Evolutionary conservation across 1,140 invertebrate genomes (phyloP), one percentile per base, ranked within the genome.

Genomic region (Aphaenogaster ashmeadi): DNA sequence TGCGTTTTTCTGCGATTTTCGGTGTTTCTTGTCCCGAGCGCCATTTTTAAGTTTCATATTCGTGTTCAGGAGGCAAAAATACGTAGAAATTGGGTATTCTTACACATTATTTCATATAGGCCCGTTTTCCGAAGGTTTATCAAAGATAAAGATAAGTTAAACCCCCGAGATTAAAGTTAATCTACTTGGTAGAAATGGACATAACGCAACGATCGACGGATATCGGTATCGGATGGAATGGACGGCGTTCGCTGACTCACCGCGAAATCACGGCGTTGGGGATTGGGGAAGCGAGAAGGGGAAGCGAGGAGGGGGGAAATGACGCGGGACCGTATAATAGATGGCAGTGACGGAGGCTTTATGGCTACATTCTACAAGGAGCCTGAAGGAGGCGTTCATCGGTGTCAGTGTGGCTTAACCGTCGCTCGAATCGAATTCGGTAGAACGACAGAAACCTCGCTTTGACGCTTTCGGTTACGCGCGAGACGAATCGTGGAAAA

Each of bases 291-390:
- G 36, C 5, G 33, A 6, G 36, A n/a, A 13, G 36, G 33, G 54
- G 4, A 18, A 5, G 8, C 1, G 2, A 8, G 56, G 18, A 6
- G n/a, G 36, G 9, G 15, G 38, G 27, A n/a, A n/a, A n/a, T 33
- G 74, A 62, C 9, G 64, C n/a, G 18, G 13, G 36, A 13, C 13
- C 36, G 44, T 74, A 79, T 89, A 90, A 87, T n/a, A 90, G 89
- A 90, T 90, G 89, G 89, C 88, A 60, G 88, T 90, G 79, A 90
- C 36, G 64, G 50, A 72, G 36, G 11, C n/a, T 72, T 27, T 18
- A 7, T 9, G 50, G 27, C 18, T 38, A 33, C n/a, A 41, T 27
- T 27, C 27, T 27, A 27, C 27, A 27, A 27, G 27, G 27, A 27
- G 0, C 27, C 27, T 27, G 27, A 27, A 84, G 58, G n/a, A 52